Evolutionary conservation across 1,140 invertebrate species (phyloP).

Genomic region (Belonocnema kinseyi): DNA sequence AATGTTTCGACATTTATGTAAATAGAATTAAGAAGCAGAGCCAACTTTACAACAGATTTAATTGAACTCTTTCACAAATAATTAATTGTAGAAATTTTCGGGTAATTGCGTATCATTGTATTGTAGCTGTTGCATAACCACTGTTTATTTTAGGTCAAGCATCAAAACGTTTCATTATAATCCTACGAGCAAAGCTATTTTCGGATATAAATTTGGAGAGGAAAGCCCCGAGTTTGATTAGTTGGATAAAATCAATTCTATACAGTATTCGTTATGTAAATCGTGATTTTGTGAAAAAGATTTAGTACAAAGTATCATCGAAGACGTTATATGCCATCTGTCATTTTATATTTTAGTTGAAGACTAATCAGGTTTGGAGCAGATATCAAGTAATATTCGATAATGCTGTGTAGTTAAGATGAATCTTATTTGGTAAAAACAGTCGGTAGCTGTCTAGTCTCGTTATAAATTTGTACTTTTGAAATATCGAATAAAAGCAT

Average conservation of each 20-base stretch:
- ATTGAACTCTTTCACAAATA: slow-evolving; percentile 35
- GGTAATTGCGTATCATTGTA: slow-evolving; percentile 35
- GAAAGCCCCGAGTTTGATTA: slow-evolving; percentile 3
- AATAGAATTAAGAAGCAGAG: slow-evolving; percentile 35
- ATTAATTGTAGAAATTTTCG: slow-evolving; percentile 1
- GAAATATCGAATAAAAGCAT: slow-evolving; percentile 63
- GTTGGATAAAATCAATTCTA: slow-evolving; percentile 7
- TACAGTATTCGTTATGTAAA: slow-evolving; percentile 24
- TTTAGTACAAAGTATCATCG: slow-evolving; percentile 47
- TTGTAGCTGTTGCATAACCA: slow-evolving; percentile 37
- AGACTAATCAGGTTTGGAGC: slow-evolving; percentile 30
- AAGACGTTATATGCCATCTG: slow-evolving; percentile 31
- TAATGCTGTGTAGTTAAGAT: slow-evolving; percentile 47
- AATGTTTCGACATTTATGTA: slow-evolving; percentile 44
- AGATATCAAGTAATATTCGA: slow-evolving; percentile 28
- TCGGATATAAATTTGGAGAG: not conserved
- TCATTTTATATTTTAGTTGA: slow-evolving; percentile 16
- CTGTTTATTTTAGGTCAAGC: slow-evolving; percentile 19
- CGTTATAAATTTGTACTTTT: slow-evolving; percentile 68
- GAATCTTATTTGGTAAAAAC: slow-evolving; percentile 55
- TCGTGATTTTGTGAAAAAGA: slow-evolving; percentile 1
- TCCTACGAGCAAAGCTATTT: slow-evolving; percentile 6
- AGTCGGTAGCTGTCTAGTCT: slow-evolving; percentile 68
- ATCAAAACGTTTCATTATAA: not conserved
- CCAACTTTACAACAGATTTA: slow-evolving; percentile 36